Base-by-base conservation (phyloP, 1,140 invertebrate genomes). In the Hypothenemus hampei region DNA sequence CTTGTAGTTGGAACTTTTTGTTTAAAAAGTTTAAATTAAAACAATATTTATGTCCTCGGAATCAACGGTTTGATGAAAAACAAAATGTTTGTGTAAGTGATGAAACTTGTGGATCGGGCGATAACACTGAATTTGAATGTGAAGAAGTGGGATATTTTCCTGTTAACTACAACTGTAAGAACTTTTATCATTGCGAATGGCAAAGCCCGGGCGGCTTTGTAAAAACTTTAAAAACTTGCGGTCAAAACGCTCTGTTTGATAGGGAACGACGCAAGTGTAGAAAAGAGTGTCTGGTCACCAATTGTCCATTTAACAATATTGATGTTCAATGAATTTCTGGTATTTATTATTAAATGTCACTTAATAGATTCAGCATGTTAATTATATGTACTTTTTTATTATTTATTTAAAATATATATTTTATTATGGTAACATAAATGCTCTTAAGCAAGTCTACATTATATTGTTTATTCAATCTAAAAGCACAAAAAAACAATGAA, bases 101-200 rank as follows among this genome's bases (percentile, higher is more conserved):
- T 7, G 15, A n/a, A 18, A 31, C n/a, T 18, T 59, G 56, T 24
- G 23, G 20, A 10, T 4, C 31, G 4, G 21, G 39, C 8, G 5
- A 7, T 2, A 15, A 15, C 0, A 29, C 33, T 3, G 43, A 57
- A 4, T 65, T 66, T 44, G 10, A 47, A 29, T 68, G 66, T 47
- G 13, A 21, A 0, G 48, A 63, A 21, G 22, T 26, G n/a, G 66
- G 66, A 10, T 22, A 23, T 3, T 68, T 61, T 36, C 65, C 65
- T 1, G 44, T 60, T 5, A 56, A 64, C 39, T 54, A 59, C 10
- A 66, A 57, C 44, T 68, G 66, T 31, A 59, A 60, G 23, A 55
- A 62, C 13, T 68, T 65, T 53, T 68, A 64, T 26, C 58, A 62
- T 36, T 68, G 66, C 39, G 45, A 47, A 11, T 35, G 31, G 3